Conservation (phyloP, 2,888 invertebrate species). For the Entomobrya proxima region DNA sequence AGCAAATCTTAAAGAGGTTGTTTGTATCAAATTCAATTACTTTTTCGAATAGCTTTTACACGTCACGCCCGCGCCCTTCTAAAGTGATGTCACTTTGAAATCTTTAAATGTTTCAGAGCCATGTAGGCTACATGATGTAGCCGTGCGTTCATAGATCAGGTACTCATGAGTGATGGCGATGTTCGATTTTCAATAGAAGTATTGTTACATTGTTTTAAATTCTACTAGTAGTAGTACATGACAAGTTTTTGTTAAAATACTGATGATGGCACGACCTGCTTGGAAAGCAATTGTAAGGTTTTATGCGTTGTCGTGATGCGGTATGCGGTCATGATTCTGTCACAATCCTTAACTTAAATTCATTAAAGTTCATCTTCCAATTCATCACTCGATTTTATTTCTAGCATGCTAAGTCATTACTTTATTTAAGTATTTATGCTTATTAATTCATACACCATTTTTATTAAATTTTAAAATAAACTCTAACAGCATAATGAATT, state of each 20-base stretch:
- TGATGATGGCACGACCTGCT: slow-evolving; percentile 55
- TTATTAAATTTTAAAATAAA: background rate
- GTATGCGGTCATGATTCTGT: slow-evolving; percentile 26
- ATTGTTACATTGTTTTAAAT: background rate
- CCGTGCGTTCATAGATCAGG: slow-evolving; percentile 14
- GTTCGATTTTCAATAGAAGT: slow-evolving; percentile 15
- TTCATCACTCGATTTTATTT: background rate
- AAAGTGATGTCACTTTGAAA: background rate
- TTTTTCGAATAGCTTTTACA: slow-evolving; percentile 5
- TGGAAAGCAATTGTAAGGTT: background rate
- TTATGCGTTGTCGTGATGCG: slow-evolving; percentile 2
- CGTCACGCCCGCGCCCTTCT: slow-evolving; percentile 14
- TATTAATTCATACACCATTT: background rate
- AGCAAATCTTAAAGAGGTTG: background rate
- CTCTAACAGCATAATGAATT: background rate
- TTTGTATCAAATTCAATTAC: background rate
- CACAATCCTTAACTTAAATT: slow-evolving; percentile 32
- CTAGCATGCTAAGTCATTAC: too few species aligned
- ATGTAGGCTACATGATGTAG: too few species aligned
- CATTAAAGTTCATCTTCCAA: slow-evolving; percentile 15
- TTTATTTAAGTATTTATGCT: too few species aligned
- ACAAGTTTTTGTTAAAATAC: slow-evolving; percentile 16
- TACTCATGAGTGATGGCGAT: background rate
- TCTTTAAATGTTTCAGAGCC: background rate
- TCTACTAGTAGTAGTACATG: background rate